Evolutionary conservation across 2,797 vertebrate species (phyloP).

Genomic region (Petrocephalus sullivani): DNA sequence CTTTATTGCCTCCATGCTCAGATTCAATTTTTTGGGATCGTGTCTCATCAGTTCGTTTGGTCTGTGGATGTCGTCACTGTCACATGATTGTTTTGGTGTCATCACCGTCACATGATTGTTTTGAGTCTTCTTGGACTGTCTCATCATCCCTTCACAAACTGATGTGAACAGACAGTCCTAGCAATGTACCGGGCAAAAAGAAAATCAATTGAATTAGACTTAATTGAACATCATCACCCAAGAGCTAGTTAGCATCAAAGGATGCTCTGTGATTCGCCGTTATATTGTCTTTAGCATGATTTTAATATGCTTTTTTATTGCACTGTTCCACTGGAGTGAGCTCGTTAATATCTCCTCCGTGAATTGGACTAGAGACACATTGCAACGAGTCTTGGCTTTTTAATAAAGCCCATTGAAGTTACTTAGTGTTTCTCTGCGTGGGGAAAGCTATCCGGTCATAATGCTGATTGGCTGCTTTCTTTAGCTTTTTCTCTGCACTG

Average conservation of each 20-base stretch:
- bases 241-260: neutral
- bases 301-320: slow-evolving; percentile 2
- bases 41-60: neutral
- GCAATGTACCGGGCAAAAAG: neutral
- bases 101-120: neutral
- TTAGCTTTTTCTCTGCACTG: neutral
- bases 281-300: neutral
- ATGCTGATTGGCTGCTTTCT: neutral
- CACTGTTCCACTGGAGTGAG: neutral
- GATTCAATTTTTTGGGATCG: neutral
- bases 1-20: neutral
- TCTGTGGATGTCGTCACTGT: neutral
- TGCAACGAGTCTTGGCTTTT: neutral
- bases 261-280: neutral
- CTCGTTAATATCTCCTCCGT: neutral
- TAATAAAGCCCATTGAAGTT: neutral
- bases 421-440: neutral
- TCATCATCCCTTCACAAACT: neutral
- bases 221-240: neutral
- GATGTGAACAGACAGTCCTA: neutral
- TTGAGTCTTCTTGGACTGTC: too few relatives aligned
- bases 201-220: neutral
- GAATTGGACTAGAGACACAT: neutral
- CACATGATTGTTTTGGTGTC: neutral
- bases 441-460: neutral